Conservation (phyloP, 2,113 vertebrate species). For the Lontra canadensis region DNA sequence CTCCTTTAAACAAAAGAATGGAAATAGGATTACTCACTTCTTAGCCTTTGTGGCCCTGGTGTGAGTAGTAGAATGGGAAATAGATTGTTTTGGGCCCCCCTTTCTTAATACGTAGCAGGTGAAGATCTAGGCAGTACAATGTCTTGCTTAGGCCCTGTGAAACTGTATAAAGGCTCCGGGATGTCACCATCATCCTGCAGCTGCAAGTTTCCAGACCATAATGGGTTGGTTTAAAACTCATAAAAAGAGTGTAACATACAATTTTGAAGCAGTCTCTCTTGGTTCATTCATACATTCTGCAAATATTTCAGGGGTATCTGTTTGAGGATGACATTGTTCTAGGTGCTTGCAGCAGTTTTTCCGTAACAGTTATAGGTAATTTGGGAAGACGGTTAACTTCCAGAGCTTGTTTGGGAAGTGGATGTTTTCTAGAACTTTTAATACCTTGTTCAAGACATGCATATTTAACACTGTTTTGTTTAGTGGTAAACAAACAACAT, state of each 20-base stretch:
- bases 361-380: background rate
- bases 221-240: background rate
- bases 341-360: background rate
- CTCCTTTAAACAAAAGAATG: background rate
- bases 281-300: background rate
- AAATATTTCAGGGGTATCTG: background rate
- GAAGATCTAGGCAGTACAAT: background rate
- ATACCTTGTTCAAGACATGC: background rate
- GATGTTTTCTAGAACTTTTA: background rate
- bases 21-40: background rate
- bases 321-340: background rate
- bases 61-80: background rate
- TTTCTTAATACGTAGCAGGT: background rate
- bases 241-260: background rate
- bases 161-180: background rate
- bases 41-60: background rate
- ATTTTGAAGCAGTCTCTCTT: background rate
- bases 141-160: background rate
- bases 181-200: background rate
- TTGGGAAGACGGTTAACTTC: background rate
- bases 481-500: background rate
- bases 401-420: background rate
- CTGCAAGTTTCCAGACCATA: background rate
- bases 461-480: background rate
- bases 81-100: background rate